Evolutionary conservation across 2,797 vertebrate genomes (phyloP).

Genomic region (Potorous gilbertii): DNA sequence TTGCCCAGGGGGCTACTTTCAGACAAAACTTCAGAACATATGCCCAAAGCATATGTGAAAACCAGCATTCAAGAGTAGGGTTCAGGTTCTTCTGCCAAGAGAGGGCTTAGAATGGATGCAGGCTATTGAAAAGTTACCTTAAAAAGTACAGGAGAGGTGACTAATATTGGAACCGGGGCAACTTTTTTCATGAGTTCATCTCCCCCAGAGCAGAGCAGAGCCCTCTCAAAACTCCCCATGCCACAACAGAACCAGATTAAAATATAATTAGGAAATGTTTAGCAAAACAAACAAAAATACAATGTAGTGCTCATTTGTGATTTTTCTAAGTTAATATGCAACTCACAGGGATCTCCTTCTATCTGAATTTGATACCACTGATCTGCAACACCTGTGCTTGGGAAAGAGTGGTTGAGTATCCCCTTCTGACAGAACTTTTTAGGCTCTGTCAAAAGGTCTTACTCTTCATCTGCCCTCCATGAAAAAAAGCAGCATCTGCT

Average conservation of each 20-base stretch:
- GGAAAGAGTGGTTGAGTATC: neutral
- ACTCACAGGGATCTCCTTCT: neutral
- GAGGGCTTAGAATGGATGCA: neutral
- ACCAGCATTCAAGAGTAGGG: neutral
- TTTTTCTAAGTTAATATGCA: neutral
- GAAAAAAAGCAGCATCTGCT: neutral
- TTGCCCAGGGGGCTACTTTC: neutral
- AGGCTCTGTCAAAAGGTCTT: neutral
- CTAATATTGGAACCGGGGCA: accelerated
- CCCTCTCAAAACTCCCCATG: neutral
- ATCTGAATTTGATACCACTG: neutral
- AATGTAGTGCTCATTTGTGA: neutral
- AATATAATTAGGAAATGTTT: neutral
- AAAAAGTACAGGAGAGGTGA: neutral
- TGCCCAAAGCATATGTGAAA: neutral
- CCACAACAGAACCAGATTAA: neutral
- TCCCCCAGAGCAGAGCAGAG: neutral
- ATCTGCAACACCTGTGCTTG: neutral
- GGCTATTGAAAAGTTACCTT: neutral
- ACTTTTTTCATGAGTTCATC: neutral
- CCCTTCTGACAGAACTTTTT: neutral
- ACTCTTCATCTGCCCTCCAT: neutral
- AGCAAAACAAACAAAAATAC: neutral
- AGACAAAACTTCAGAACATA: neutral
- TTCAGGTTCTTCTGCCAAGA: neutral